Evolutionary conservation across 2,113 vertebrate species (phyloP), one percentile per base, ranked within the genome.

Genomic region (Fukomys damarensis): DNA sequence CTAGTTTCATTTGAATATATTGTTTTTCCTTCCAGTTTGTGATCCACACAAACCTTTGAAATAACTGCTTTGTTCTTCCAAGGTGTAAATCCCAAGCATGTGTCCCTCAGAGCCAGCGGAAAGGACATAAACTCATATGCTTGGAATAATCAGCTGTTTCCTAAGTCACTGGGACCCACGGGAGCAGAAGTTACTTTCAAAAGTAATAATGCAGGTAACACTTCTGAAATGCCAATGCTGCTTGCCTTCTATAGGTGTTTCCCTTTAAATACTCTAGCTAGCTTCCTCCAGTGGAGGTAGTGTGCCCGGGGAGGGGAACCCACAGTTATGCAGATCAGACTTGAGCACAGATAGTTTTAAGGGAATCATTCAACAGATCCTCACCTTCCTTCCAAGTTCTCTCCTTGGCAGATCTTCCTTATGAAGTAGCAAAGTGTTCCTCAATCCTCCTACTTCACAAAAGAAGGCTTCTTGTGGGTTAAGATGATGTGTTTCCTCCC

Each of bases 81-180:
- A 99, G 99, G 99, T 68, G 98, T 99, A 96, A 99, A 99, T 65
- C 98, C 99, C 9, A 99, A 99, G 98, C 99, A 95, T 14, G 98
- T 99, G 63, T 98, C 98, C 80, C 97, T 98, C 63, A 68, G 98
- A 91, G 96, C 98, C 81, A 96, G 97, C 38, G 99, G 98, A 94
- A 99, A 99, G 96, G 99, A 99, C 79, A 58, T 97, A 90, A 96
- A 98, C 24, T 95, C 98, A 0, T 98, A 99, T 70, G 94, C 98
- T n/a, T 99, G 99, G 99, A 99, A 98, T 95, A 99, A 98, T 96
- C 98, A 96, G 2, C 63, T 99, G 19, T 98, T 98, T 97, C 94
- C 98, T 59, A 99, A 98, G 98, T 97, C 98, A 0, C 86, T 99
- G 8, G 98, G 98, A 94, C 96, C 99, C 41, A 84, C 90, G 90